Evolutionary conservation across 2,113 vertebrate genomes (phyloP), one percentile per base, ranked within the genome.

Genomic region (Cynopterus brachyotis): DNA sequence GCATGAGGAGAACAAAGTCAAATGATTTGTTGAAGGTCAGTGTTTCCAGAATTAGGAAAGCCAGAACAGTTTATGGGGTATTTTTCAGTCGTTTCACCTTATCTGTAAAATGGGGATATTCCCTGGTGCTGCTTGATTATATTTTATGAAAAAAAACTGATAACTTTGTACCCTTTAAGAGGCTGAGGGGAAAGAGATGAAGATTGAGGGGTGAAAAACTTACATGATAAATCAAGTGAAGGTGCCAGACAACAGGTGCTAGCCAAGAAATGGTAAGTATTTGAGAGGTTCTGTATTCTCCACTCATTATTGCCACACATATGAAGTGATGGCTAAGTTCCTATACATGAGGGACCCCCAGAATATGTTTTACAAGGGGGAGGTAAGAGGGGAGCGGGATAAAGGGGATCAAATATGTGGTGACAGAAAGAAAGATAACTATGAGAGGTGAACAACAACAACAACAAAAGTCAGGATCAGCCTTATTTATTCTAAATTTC

Each of bases 401-500:
- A 50, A 50, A 50, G 50, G 50, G 50, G 50, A 50, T 50, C 50
- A 17, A 50, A 50, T 50, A 16, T 50, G 15, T 16, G 50, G 50
- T 50, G 50, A 50, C 50, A 50, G 50, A 50, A 50, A 50, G 47
- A 50, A 50, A 50, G 50, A 50, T 16, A 50, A 50, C 15, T 50
- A 50, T 50, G 50, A 50, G 50, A 50, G 50, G 15, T 50, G 15
- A 50, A 6, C 42, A 42, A 50, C 50, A 16, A 50, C 47, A 50
- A 50, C 50, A 50, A 50, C 50, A 50, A 50, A 50, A 50, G 50
- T 50, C 50, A 50, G 40, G 69, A 89, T 60, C 9, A 60, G 37
- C 17, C 16, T 91, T 92, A 76, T 84, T 88, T 97, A 93, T 73
- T 88, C 70, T 62, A 76, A 59, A 88, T 94, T 79, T 94, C 30